Evolutionary conservation across 2,797 vertebrate genomes (phyloP), one percentile per base, ranked within the genome.

Genomic region (Bufotes viridis): DNA sequence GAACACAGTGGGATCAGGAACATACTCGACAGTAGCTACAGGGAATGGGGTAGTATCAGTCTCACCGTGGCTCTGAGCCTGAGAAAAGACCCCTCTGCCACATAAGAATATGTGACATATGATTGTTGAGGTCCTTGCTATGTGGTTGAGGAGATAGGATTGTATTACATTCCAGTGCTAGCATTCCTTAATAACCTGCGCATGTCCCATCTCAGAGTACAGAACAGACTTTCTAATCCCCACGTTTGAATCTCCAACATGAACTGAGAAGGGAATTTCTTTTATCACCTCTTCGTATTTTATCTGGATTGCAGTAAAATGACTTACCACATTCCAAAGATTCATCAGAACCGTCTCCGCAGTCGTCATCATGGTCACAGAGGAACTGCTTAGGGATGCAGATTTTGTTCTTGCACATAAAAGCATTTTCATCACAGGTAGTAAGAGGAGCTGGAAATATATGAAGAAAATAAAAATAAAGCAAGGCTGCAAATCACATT

Each of bases 351-450:
- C 96, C 96, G 34, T 99, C 98, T 34, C 97, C 96, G 91, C 98
- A 99, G 94, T 99, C 98, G 0, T 96, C 96, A 91, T 99, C 98
- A 58, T 97, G 97, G 92, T 99, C 98, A 90, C 98, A 99, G 22
- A 98, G 95, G 90, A 98, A 99, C 87, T 97, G 96, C 67, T 96
- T 97, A 61, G 97, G 97, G 92, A 99, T 97, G 90, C 98, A 99
- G 87, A 96, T 94, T 88, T 96, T 96, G 94, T 99, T 98, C 88
- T 89, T 96, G 93, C 98, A 99, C 95, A 95, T 96, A 95, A 99
- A 99, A 93, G 98, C 93, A 18, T 96, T 96, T 91, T 93, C 94
- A 67, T 96, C 93, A 92, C 98, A 99, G 0, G 97, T 97, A 92
- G 97, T 96, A 93, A 98, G 98, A 91, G 97, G 97, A 87, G 97